A percentile compares a stretch with the other conserved stretches of the same genome.
Conservation (phyloP, 2,888 invertebrate species). For the Drosophila borealis region DNA sequence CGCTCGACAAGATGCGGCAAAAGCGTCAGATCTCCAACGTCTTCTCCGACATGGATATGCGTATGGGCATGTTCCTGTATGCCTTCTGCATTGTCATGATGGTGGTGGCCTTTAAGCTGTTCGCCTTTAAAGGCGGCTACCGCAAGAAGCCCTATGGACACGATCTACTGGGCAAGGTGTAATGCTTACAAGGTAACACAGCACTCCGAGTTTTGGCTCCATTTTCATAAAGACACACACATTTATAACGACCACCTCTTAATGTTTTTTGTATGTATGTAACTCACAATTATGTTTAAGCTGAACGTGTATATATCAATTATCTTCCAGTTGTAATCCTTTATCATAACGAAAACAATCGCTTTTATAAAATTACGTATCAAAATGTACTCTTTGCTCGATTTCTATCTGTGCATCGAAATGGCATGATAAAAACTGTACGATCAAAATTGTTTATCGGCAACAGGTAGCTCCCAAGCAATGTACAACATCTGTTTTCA, state of each 20-base stretch:
- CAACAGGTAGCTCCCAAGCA: slow-evolving; percentile 19
- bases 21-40: slow-evolving; percentile 82
- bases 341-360: slow-evolving; percentile 40
- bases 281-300: slow-evolving; percentile 65
- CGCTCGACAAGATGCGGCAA: slow-evolving; percentile 73
- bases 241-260: slow-evolving; percentile 37
- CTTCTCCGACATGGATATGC: slow-evolving; percentile 87
- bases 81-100: slow-evolving; percentile 90
- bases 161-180: slow-evolving; percentile 90
- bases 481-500: slow-evolving; percentile 48
- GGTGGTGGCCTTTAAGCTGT: slow-evolving; percentile 90
- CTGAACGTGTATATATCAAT: slow-evolving; percentile 61
- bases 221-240: slow-evolving; percentile 39
- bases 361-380: slow-evolving; percentile 65
- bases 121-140: slow-evolving; percentile 87
- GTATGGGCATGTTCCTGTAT: slow-evolving; percentile 91
- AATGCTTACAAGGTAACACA: slow-evolving; percentile 69
- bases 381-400: slow-evolving; percentile 14
- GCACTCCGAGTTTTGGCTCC: neutral
- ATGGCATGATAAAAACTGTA: slow-evolving; percentile 1
- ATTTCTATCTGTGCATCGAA: slow-evolving; percentile 17
- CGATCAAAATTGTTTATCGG: slow-evolving; percentile 28
- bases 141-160: slow-evolving; percentile 91
- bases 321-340: slow-evolving; percentile 68
- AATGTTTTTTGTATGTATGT: slow-evolving; percentile 46